Conservation (phyloP, 2,888 invertebrate species). For the Caenorhabditis panamensis region DNA sequence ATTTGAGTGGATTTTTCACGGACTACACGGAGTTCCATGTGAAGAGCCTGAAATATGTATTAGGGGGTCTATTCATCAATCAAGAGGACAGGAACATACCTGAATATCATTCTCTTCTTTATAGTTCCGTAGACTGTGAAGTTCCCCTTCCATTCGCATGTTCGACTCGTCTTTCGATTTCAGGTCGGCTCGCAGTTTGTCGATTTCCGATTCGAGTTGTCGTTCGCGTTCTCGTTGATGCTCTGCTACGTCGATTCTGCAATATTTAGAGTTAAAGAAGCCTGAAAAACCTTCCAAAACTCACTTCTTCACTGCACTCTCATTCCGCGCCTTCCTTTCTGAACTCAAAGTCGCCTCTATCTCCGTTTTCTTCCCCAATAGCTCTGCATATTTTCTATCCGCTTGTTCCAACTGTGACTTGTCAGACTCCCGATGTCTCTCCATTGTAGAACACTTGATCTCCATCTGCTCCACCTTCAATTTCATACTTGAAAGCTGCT, state of each 20-base stretch:
- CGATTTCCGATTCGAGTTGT: conserved; percentile 67
- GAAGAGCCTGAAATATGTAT: conserved; percentile 53
- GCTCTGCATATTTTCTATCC: conserved; percentile 91
- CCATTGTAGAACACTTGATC: conserved; percentile 89
- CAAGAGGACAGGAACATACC: too few species aligned
- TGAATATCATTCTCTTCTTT: conserved; percentile 81
- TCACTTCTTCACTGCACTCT: conserved; percentile 83
- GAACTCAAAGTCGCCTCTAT: conserved; percentile 87
- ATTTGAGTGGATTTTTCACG: conserved; percentile 93
- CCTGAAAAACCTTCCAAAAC: not conserved
- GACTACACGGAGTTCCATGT: conserved; percentile 83
- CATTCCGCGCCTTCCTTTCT: conserved; percentile 84
- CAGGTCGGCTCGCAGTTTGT: conserved; percentile 64
- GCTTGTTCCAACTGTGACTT: conserved; percentile 87
- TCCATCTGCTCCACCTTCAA: conserved; percentile 92
- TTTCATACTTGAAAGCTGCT: conserved; percentile 88
- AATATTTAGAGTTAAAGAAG: not conserved
- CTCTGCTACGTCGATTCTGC: conserved; percentile 64
- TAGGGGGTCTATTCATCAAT: not conserved
- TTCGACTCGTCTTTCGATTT: conserved; percentile 85
- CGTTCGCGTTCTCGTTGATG: conserved; percentile 69
- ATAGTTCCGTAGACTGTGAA: conserved; percentile 84
- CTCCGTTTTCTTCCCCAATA: conserved; percentile 88
- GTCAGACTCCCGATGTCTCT: conserved; percentile 87
- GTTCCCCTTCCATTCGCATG: conserved; percentile 85